A percentile compares a stretch with the other conserved stretches of the same genome.
Evolutionary conservation across 1,140 invertebrate species (phyloP).

Genomic region (Bursaphelenchus mucronatus): DNA sequence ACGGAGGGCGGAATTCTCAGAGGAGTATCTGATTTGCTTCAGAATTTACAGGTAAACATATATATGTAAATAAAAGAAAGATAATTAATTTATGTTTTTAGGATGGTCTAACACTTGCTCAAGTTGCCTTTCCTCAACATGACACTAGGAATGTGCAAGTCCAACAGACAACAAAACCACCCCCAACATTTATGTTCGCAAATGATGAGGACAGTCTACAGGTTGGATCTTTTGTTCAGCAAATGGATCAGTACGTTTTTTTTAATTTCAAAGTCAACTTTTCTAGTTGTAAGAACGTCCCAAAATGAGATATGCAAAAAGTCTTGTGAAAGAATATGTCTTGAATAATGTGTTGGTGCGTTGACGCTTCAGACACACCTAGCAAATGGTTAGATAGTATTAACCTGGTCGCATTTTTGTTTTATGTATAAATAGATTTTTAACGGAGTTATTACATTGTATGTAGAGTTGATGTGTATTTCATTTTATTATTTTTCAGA

Average conservation of each 20-base stretch:
- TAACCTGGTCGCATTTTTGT: too few species aligned
- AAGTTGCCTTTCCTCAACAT: constrained; percentile 40
- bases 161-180: constrained; percentile 25
- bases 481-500: constrained; percentile 4
- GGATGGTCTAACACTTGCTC: constrained; percentile 46
- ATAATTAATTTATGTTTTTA: constrained; percentile 16
- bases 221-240: constrained; percentile 48
- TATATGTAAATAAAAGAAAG: too few species aligned
- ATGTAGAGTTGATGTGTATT: too few species aligned
- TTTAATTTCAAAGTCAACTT: background rate
- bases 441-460: too few species aligned
- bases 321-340: too few species aligned
- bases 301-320: background rate
- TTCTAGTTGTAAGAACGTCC: background rate
- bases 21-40: constrained; percentile 41
- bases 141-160: constrained; percentile 33
- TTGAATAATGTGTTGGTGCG: too few species aligned
- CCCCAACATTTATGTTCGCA: constrained; percentile 33
- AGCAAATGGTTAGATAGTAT: too few species aligned
- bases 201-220: constrained; percentile 39
- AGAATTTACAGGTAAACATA: constrained; percentile 42
- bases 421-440: too few species aligned
- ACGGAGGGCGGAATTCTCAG: constrained; percentile 34
- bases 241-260: constrained; percentile 25
- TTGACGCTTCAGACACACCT: too few species aligned